A percentile compares a stretch with the other conserved stretches of the same genome.
These are phyloP conservation scores for Poecilia latipinna DNA, from an alignment of 2,113 vertebrate genomes.

Conservation along the genomic window DNA sequence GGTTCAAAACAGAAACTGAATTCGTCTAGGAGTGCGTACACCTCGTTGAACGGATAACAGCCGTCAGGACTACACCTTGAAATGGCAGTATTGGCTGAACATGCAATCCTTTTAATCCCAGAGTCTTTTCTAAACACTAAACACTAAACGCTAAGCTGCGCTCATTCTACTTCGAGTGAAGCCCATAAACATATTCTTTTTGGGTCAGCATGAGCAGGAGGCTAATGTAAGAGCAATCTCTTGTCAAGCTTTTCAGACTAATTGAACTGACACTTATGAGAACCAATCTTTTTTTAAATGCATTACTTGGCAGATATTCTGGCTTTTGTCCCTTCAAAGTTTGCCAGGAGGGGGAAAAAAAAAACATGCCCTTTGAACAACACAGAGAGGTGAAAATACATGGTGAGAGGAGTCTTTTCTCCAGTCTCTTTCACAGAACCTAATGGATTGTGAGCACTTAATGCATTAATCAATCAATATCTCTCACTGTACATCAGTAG, in stretches of 20 bases:
- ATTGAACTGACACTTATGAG: conserved; percentile 97
- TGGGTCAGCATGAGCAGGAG: conserved; percentile 77
- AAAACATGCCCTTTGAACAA: conserved; percentile 95
- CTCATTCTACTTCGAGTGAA: conserved; percentile 30
- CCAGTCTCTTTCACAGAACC: conserved; percentile 95
- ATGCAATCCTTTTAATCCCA: conserved; percentile 22
- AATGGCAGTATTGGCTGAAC: conserved; percentile 5
- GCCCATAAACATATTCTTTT: conserved; percentile 62
- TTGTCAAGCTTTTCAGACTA: conserved; percentile 92
- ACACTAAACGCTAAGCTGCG: conserved; percentile 29
- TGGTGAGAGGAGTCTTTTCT: conserved; percentile 85
- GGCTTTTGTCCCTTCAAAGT: conserved; percentile 95
- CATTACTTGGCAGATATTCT: conserved; percentile 96
- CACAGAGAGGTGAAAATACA: conserved; percentile 97
- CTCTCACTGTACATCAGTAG: conserved; percentile 97
- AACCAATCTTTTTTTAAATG: conserved; percentile 96
- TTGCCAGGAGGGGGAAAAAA: conserved; percentile 77
- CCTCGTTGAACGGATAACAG: conserved; percentile 18
- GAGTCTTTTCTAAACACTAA: conserved; percentile 19
- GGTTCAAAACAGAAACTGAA: conserved; percentile 33
- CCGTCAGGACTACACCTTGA: conserved; percentile 15
- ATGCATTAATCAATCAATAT: conserved; percentile 99
- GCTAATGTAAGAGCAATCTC: conserved; percentile 92
- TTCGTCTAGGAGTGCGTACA: conserved; percentile 34
- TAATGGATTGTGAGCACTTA: conserved; percentile 99